Base-by-base conservation (phyloP, 2,888 invertebrate genomes). In the Eumacrocentrus americanus region DNA sequence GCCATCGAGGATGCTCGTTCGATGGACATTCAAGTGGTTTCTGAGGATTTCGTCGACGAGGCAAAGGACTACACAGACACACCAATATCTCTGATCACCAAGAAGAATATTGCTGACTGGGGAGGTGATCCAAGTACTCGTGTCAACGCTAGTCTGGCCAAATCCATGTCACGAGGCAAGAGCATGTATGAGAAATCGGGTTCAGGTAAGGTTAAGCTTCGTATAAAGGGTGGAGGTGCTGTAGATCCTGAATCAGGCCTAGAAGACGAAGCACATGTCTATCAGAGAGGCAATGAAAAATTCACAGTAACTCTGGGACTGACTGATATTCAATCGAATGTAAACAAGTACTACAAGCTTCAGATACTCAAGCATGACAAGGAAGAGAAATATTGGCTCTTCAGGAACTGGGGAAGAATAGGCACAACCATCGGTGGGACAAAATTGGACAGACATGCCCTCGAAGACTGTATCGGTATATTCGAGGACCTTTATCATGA, bases 381-480 rank as follows among this genome's bases (percentile, higher is more conserved):
- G 0, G 81, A 80, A 16, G 82, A 84, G 9, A 84, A 81, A 84
- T 93, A 82, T 80, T 93, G 90, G 88, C 75, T 97, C 22, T 97
- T 94, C 82, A 88, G 95, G 12, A 86, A 95, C 0, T 99, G 98
- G 98, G 99, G 99, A 9, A 87, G 98, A 60, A 95, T 98, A 68
- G 98, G 98, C 3, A 99, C 98, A 0, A 91, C 89, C 0, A 92
- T 96, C 70, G 98, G 98, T 3, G 87, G 87, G 12, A 85, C 81
- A 22, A 91, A 90, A 75, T 65, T 89, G 1, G 88, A 90, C 23
- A 67, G 76, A 0, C 83, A 82, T 70, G 20, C 80, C 0, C 69
- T 87, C 1, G 66, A 84, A 0, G 83, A 86, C 0, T 94, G 93
- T 0, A 83, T 89, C 1, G 1, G 68, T 0, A 74, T 79, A 5